These are phyloP conservation scores for Brachypodius melanocephalos DNA, from an alignment of 2,113 vertebrate species.

Conservation along the genomic window DNA sequence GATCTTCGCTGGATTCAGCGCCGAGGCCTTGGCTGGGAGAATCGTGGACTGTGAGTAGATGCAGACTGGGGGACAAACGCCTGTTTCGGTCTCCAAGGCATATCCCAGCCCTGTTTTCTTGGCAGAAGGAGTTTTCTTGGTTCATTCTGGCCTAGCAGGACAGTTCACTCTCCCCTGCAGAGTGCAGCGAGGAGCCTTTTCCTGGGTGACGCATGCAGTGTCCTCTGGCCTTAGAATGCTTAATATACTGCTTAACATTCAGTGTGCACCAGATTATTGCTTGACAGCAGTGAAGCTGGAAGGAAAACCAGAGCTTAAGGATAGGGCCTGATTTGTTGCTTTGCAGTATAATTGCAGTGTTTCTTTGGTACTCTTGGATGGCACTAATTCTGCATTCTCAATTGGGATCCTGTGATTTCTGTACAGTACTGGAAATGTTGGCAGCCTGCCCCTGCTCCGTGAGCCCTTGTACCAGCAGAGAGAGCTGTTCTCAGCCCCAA, in stretches of 20 bases:
- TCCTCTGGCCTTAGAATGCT: neutral
- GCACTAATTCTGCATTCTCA: neutral
- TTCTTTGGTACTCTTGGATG: neutral
- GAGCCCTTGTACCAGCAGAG: neutral
- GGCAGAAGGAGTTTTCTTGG: neutral
- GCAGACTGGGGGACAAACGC: neutral
- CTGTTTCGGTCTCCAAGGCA: neutral
- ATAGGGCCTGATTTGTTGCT: neutral
- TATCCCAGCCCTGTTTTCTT: neutral
- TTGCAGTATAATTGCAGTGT: neutral
- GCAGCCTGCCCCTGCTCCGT: neutral
- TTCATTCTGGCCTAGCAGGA: neutral
- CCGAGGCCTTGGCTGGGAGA: constrained; percentile 84
- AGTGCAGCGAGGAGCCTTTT: neutral
- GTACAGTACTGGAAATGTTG: neutral
- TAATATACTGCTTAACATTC: neutral
- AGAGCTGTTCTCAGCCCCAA: neutral
- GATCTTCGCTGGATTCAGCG: constrained; percentile 91
- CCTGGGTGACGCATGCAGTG: neutral
- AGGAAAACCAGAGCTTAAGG: neutral
- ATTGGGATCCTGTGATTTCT: neutral
- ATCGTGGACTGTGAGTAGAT: constrained; percentile 85
- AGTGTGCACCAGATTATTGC: neutral
- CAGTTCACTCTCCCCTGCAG: neutral
- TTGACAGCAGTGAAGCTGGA: neutral